phyloP scores from a whole-genome alignment of 2,888 invertebrate genomes.

The Melieria crassipennis region DNA sequence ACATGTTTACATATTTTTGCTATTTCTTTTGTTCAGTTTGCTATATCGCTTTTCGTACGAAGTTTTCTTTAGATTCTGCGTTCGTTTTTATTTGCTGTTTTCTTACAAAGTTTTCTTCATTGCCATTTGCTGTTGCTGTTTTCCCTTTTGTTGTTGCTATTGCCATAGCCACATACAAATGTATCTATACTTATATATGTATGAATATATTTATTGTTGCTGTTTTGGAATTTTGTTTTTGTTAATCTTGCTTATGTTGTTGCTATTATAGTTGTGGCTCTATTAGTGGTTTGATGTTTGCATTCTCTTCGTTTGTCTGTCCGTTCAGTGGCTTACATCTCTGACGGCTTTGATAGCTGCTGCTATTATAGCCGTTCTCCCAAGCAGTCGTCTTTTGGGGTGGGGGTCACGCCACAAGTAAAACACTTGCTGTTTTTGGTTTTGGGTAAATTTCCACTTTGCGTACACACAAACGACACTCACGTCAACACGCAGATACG shows the following conservation, averaged over 20 bases:
- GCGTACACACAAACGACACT: no score
- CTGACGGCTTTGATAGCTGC: no score
- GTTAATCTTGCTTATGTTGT: neutral
- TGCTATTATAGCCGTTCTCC: no score
- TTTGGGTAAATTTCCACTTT: no score
- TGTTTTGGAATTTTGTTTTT: no score
- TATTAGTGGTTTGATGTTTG: neutral
- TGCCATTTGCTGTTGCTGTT: neutral
- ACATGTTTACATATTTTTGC: conserved; percentile 1
- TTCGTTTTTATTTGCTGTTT: neutral
- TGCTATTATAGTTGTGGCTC: neutral
- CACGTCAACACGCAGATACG: no score
- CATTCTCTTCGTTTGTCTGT: neutral
- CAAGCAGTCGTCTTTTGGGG: no score
- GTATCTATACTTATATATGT: neutral
- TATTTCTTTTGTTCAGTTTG: neutral
- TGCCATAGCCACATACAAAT: neutral
- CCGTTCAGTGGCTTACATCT: no score
- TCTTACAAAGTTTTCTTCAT: conserved; percentile 11
- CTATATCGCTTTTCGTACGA: neutral
- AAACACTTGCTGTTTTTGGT: no score
- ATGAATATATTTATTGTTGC: no score
- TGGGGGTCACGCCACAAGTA: no score
- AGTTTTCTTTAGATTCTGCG: neutral
- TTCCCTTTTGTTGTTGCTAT: neutral